Conservation (phyloP, 2,797 vertebrate genomes). For the Triplophysa bombifrons region DNA sequence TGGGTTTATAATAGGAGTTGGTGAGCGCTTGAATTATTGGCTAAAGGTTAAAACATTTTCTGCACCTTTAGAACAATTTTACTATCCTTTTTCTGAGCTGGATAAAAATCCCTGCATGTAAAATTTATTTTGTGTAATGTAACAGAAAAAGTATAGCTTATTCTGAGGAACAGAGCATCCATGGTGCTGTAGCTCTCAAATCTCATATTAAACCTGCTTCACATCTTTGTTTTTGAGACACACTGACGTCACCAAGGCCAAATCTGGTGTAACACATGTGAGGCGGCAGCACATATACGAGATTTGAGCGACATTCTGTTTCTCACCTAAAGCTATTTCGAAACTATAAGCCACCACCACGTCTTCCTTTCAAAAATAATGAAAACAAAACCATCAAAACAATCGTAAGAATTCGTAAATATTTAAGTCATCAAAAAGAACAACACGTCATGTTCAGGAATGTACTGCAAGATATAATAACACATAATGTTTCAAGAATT, state of each 20-base stretch:
- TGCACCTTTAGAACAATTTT: background rate
- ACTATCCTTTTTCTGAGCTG: background rate
- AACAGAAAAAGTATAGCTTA: background rate
- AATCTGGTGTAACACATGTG: background rate
- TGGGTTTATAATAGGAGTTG: background rate
- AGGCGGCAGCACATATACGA: background rate
- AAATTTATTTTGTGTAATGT: background rate
- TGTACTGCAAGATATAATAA: conserved; percentile 10
- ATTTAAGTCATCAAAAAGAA: conserved; percentile 44
- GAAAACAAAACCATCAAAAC: conserved; percentile 15
- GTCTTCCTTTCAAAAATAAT: conserved; percentile 9
- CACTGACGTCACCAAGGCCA: background rate
- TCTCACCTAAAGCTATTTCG: conserved; percentile 6
- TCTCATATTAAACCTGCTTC: background rate
- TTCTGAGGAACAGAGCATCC: background rate
- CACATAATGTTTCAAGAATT: background rate
- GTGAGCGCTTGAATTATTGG: background rate
- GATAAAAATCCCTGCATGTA: background rate
- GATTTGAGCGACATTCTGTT: conserved; percentile 17
- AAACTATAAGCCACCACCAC: background rate
- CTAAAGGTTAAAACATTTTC: background rate
- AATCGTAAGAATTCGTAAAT: conserved; percentile 39
- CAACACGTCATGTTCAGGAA: conserved; percentile 21
- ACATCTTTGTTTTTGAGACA: background rate
- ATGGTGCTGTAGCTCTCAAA: background rate